Percentiles rank a stretch among this genome's conserved stretches.
These are phyloP conservation scores for Willisornis vidua DNA, from an alignment of 2,113 vertebrate species.

Conservation along the genomic window DNA sequence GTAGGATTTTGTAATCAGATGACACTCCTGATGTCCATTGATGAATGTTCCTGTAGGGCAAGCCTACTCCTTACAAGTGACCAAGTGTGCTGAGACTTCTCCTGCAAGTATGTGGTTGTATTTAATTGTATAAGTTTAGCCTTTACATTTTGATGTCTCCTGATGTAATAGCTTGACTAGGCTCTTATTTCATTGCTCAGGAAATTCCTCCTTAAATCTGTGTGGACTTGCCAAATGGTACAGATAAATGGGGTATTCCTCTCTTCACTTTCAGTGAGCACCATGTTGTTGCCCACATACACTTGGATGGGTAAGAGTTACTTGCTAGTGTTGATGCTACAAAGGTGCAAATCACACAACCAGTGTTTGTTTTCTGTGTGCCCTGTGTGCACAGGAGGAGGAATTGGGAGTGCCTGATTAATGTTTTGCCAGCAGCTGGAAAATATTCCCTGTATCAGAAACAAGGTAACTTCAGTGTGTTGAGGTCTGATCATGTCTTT, in stretches of 20 bases:
- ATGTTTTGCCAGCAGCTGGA: not conserved
- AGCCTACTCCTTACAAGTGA: not conserved
- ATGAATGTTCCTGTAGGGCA: not conserved
- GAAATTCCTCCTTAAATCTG: not conserved
- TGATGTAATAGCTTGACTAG: not conserved
- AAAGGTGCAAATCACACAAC: not conserved
- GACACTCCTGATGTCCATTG: not conserved
- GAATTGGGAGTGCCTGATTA: not conserved
- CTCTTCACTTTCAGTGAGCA: accelerated
- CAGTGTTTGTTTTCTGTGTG: not conserved
- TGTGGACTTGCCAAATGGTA: not conserved
- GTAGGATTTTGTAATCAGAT: not conserved
- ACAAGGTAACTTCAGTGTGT: not conserved
- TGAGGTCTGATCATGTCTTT: not conserved
- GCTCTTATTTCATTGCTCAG: not conserved
- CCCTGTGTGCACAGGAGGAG: not conserved
- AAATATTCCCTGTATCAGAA: not conserved
- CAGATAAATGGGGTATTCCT: not conserved
- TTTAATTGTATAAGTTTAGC: not conserved
- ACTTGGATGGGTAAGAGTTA: not conserved
- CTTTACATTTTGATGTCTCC: not conserved
- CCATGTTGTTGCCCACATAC: not conserved
- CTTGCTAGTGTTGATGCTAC: not conserved
- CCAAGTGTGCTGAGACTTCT: not conserved
- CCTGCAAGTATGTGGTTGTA: not conserved